These are phyloP conservation scores for Chionis minor DNA, from an alignment of 2,113 vertebrate genomes.

Conservation along the genomic window DNA sequence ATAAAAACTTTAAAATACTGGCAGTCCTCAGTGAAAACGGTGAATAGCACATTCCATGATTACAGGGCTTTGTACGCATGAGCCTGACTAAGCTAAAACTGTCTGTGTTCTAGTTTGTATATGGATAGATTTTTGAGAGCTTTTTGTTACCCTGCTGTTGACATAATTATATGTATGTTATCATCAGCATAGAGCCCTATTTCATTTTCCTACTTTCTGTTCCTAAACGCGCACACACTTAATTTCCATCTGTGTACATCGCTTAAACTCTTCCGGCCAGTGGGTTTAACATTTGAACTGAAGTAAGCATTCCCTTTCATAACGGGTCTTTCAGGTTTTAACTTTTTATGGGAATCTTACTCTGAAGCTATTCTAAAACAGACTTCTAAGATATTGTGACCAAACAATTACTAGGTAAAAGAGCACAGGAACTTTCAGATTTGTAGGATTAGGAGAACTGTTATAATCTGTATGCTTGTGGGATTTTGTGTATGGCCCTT, in stretches of 20 bases:
- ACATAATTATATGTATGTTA: neutral
- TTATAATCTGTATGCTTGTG: neutral
- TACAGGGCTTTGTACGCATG: neutral
- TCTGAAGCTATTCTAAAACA: neutral
- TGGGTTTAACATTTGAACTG: neutral
- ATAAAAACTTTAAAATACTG: neutral
- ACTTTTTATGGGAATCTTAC: neutral
- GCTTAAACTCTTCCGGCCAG: neutral
- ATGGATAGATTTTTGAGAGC: neutral
- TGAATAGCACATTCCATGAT: neutral
- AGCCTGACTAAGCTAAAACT: neutral
- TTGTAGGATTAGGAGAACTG: neutral
- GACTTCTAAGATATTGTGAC: neutral
- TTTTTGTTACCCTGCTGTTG: neutral
- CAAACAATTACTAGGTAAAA: neutral
- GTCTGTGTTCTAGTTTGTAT: neutral
- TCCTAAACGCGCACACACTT: rapidly evolving
- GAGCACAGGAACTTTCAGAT: neutral
- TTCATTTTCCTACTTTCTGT: neutral
- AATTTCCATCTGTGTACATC: neutral
- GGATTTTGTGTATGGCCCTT: neutral
- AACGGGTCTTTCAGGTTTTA: neutral
- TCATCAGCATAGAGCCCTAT: neutral
- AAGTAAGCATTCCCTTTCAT: neutral
- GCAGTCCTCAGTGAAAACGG: neutral